Evolutionary conservation across 1,140 invertebrate genomes (phyloP).

Genomic region (Venustaconcha ellipsiformis): DNA sequence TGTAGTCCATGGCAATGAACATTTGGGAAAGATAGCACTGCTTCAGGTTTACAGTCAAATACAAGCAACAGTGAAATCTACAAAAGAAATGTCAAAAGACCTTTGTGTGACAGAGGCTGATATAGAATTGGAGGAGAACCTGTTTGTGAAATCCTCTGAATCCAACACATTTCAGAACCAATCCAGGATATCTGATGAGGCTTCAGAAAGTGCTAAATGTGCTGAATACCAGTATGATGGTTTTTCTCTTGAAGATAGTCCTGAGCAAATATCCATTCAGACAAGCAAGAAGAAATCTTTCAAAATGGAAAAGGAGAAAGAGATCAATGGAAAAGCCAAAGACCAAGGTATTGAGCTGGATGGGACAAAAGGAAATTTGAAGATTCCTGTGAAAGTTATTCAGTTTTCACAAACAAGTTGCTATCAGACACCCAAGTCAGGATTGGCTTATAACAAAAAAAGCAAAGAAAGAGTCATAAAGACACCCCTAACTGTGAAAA

Average conservation of each 20-base stretch:
- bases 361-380: background rate
- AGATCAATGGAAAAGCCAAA: background rate
- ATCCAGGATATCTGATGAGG: background rate
- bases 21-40: too few species aligned
- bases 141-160: background rate
- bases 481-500: conserved; percentile 1
- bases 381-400: background rate
- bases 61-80: too few species aligned
- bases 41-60: too few species aligned
- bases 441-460: background rate
- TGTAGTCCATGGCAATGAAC: too few species aligned
- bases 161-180: background rate
- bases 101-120: too few species aligned
- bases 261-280: background rate
- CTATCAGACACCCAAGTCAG: background rate
- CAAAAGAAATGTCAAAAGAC: too few species aligned
- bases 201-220: background rate
- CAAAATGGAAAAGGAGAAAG: background rate
- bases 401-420: conserved; percentile 5
- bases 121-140: background rate
- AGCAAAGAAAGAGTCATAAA: background rate
- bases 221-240: background rate
- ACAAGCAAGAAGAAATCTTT: conserved; percentile 10
- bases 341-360: background rate
- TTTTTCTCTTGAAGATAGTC: background rate